Conservation (phyloP, 1,140 invertebrate species). For the Drosophila albomicans region DNA sequence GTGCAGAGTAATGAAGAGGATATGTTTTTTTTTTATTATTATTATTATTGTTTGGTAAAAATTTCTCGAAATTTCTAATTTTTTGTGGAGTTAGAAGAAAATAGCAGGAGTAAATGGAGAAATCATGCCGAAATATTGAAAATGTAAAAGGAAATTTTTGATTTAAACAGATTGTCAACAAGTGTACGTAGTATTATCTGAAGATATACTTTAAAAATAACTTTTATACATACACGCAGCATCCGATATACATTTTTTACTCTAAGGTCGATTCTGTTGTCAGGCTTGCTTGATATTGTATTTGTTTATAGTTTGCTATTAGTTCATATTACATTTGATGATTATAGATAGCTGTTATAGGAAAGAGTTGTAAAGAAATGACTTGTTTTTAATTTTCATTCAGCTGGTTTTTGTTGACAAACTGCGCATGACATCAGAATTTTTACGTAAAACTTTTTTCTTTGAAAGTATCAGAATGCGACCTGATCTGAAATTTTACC, state of each 20-base stretch:
- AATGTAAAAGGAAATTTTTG: slow-evolving; percentile 31
- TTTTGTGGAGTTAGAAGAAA: slow-evolving; percentile 47
- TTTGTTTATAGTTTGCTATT: slow-evolving; percentile 20
- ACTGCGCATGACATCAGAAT: slow-evolving; percentile 81
- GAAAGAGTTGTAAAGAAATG: slow-evolving; percentile 52
- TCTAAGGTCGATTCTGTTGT: slow-evolving; percentile 16
- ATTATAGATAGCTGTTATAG: slow-evolving; percentile 33
- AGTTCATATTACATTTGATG: slow-evolving; percentile 19
- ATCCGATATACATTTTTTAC: slow-evolving; percentile 40
- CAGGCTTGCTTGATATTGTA: slow-evolving; percentile 50
- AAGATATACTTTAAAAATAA: slow-evolving; percentile 23
- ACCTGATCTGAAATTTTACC: slow-evolving; percentile 66
- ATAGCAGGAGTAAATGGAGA: slow-evolving; percentile 44
- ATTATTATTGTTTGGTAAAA: slow-evolving; percentile 5
- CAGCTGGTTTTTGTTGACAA: slow-evolving; percentile 76
- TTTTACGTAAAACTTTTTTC: slow-evolving; percentile 73
- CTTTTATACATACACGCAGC: slow-evolving; percentile 66
- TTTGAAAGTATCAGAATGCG: slow-evolving; percentile 35
- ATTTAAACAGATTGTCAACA: slow-evolving; percentile 49
- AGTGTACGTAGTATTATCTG: slow-evolving; percentile 22
- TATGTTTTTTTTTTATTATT: slow-evolving; percentile 22
- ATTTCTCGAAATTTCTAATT: slow-evolving; percentile 33
- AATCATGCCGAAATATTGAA: slow-evolving; percentile 59
- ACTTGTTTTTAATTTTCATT: slow-evolving; percentile 55
- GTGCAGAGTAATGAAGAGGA: slow-evolving; percentile 35